phyloP scores from a whole-genome alignment of 1,140 invertebrate species.

The Pseudobourletiella spinata region DNA sequence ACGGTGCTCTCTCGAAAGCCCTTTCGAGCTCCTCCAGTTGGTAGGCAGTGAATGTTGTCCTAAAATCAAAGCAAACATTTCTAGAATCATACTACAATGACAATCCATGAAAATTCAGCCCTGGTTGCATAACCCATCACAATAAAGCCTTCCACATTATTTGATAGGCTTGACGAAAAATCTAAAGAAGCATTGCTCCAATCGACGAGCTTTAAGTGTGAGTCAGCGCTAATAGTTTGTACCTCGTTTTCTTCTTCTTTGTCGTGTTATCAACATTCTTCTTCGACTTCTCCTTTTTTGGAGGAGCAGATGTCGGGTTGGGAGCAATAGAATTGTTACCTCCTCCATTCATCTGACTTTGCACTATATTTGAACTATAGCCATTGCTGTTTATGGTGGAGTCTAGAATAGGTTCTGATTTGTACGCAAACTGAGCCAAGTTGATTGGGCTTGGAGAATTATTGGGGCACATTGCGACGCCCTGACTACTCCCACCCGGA shows the following conservation, averaged over 20 bases:
- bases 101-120: no score
- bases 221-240: no score
- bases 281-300: slow-evolving; percentile 45
- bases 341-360: not conserved
- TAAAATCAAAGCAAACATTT: slow-evolving; percentile 49
- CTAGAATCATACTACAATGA: no score
- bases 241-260: slow-evolving; percentile 92
- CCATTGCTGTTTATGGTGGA: slow-evolving; percentile 9
- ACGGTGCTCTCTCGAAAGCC: slow-evolving; percentile 87
- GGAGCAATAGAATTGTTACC: not conserved
- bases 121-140: no score
- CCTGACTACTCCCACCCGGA: slow-evolving; percentile 4
- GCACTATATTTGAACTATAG: not conserved
- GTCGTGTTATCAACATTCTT: slow-evolving; percentile 76
- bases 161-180: no score
- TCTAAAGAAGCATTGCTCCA: no score
- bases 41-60: slow-evolving; percentile 92
- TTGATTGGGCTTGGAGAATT: slow-evolving; percentile 28
- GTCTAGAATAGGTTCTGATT: slow-evolving; percentile 20
- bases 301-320: slow-evolving; percentile 3
- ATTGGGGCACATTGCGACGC: slow-evolving; percentile 20
- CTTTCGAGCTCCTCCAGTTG: slow-evolving; percentile 89
- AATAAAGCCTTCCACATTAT: no score
- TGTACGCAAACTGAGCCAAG: slow-evolving; percentile 26
- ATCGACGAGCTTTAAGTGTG: no score